A percentile compares a stretch with the other conserved stretches of the same genome.
phyloP scores from a whole-genome alignment of 2,888 invertebrate species.

The Tenthredo scrophulariae region DNA sequence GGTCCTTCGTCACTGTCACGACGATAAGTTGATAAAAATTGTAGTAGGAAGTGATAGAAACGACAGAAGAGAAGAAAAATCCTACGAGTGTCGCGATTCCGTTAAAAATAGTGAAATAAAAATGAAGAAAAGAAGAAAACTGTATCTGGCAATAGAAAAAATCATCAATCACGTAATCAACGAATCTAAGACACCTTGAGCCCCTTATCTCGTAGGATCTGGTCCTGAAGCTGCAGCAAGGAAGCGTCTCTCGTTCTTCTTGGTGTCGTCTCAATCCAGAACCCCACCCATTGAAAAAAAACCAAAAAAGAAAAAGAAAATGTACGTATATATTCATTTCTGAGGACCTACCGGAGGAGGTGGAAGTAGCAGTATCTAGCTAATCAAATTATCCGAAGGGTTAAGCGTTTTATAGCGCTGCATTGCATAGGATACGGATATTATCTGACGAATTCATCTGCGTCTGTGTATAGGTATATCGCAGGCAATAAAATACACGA shows the following conservation, averaged over 20 bases:
- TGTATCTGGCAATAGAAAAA: conserved; percentile 1
- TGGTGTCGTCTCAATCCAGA: conserved; percentile 47
- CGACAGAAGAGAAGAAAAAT: background rate
- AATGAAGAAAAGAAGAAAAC: conserved; percentile 60
- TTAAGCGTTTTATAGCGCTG: conserved; percentile 47
- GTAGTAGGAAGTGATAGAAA: background rate
- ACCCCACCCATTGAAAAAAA: conserved; percentile 53
- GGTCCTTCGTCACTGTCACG: too few species aligned
- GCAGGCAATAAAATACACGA: conserved; percentile 73
- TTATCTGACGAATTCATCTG: conserved; percentile 77
- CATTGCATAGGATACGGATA: conserved; percentile 57
- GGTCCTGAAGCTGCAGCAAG: conserved; percentile 28
- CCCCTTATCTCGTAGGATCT: conserved; percentile 40
- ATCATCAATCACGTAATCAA: conserved; percentile 69
- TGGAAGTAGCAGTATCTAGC: conserved; percentile 39
- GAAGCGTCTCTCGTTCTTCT: conserved; percentile 65
- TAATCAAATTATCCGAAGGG: conserved; percentile 51
- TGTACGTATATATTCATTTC: conserved; percentile 5
- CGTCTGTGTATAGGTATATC: conserved; percentile 67
- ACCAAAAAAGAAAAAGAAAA: conserved; percentile 48
- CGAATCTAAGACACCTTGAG: conserved; percentile 65
- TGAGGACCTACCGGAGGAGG: background rate
- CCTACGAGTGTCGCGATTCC: background rate
- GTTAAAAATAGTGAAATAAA: background rate
- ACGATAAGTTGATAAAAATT: background rate